Evolutionary conservation across 2,113 vertebrate species (phyloP).

Genomic region (Heptranchias perlo): DNA sequence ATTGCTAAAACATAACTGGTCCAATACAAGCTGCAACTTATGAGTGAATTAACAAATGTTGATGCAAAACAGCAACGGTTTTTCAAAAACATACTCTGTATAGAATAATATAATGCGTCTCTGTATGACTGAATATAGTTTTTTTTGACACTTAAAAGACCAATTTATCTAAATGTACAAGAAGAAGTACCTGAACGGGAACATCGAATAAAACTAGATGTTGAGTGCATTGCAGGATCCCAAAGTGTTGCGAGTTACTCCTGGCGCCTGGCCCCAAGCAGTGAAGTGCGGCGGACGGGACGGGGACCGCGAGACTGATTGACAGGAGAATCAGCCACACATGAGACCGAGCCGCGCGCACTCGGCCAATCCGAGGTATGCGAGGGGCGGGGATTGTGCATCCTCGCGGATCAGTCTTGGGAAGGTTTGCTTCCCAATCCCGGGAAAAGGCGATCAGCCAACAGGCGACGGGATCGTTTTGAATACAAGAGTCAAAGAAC

Average conservation of each 20-base stretch:
- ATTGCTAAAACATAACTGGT: neutral
- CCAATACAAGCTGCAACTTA: neutral
- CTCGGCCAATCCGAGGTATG: neutral
- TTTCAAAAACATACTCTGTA: conserved; percentile 5
- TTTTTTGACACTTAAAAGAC: neutral
- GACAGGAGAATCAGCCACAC: neutral
- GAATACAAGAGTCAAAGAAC: neutral
- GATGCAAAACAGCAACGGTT: neutral
- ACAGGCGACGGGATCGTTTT: neutral
- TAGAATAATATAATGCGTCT: neutral
- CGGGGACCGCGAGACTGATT: neutral
- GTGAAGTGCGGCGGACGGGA: neutral
- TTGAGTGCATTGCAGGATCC: neutral
- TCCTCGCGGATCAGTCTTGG: neutral
- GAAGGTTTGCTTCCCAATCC: neutral
- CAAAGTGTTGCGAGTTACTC: neutral
- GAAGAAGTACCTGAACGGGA: conserved; percentile 14
- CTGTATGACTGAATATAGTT: neutral
- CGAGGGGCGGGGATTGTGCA: neutral
- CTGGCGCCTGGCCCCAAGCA: conserved; percentile 1
- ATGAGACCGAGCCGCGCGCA: neutral
- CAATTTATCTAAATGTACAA: neutral
- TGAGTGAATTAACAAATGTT: neutral
- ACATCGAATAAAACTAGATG: conserved; percentile 26
- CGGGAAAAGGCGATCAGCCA: neutral